Percentiles rank a stretch among this genome's conserved stretches.
These are phyloP conservation scores for Hemicentrotus pulcherrimus DNA, from an alignment of 35 echinoderm and acorn worm species.

Conservation along the genomic window DNA sequence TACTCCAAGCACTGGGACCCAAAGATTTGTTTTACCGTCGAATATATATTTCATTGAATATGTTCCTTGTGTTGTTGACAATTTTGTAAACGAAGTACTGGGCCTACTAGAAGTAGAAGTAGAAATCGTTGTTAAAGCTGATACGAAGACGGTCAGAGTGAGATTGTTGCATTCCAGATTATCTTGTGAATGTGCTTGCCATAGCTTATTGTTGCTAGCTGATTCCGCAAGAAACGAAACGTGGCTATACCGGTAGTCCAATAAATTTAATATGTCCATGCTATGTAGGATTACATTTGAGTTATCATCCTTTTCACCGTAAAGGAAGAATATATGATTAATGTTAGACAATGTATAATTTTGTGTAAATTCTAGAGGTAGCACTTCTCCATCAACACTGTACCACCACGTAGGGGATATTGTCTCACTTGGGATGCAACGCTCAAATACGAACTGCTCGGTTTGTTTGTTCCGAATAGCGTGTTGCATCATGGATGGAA, in stretches of 20 bases:
- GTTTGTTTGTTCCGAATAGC: background rate
- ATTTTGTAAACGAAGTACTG: background rate
- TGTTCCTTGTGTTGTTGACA: background rate
- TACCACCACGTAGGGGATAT: background rate
- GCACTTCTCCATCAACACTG: background rate
- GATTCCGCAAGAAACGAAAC: background rate
- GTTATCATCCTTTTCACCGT: background rate
- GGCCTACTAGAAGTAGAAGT: background rate
- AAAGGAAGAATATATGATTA: background rate
- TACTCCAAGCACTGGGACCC: background rate
- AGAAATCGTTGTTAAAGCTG: background rate
- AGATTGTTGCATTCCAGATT: background rate
- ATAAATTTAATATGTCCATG: background rate
- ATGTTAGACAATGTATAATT: background rate
- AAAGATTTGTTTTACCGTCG: background rate
- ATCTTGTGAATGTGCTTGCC: no score
- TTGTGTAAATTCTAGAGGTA: background rate
- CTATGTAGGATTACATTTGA: background rate
- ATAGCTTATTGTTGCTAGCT: background rate
- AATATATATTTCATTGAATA: no score
- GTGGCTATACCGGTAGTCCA: background rate
- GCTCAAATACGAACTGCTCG: background rate
- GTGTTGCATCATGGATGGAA: background rate
- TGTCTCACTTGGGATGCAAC: background rate
- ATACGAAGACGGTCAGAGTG: background rate